Evolutionary conservation across 2,888 invertebrate species (phyloP).

Genomic region (Lithophane socia): DNA sequence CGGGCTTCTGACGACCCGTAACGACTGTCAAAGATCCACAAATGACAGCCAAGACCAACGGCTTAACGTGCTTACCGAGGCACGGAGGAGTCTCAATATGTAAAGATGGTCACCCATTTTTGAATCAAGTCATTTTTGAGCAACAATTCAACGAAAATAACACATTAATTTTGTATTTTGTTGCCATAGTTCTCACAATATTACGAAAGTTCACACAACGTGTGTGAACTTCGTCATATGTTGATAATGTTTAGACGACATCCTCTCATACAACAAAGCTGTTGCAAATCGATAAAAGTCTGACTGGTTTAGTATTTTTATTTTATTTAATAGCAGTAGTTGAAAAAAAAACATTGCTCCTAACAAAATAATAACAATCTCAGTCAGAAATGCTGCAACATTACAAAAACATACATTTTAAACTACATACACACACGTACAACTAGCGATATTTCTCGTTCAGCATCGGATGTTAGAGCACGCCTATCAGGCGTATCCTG

Average conservation of each 20-base stretch:
- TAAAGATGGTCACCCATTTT: too few relatives aligned
- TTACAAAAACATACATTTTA: constrained; percentile 12
- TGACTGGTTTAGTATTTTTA: background rate
- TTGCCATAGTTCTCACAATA: background rate
- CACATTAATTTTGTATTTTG: background rate
- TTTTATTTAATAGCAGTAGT: too few relatives aligned
- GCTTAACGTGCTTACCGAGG: too few relatives aligned
- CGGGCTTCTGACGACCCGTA: too few relatives aligned
- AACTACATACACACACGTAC: constrained; percentile 17
- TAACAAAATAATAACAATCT: background rate
- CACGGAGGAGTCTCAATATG: too few relatives aligned
- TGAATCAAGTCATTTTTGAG: too few relatives aligned
- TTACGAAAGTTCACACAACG: background rate
- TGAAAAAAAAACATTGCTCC: background rate
- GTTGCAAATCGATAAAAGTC: background rate
- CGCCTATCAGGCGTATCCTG: constrained; percentile 53
- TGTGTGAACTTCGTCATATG: background rate
- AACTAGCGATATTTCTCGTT: constrained; percentile 28
- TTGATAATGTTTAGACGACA: background rate
- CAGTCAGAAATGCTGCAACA: background rate
- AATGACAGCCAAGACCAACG: too few relatives aligned
- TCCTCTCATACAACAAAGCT: background rate
- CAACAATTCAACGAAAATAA: background rate
- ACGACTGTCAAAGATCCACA: too few relatives aligned
- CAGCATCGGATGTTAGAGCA: constrained; percentile 43